Evolutionary conservation across 2,888 invertebrate species (phyloP).

Genomic region (Macaria liturata): DNA sequence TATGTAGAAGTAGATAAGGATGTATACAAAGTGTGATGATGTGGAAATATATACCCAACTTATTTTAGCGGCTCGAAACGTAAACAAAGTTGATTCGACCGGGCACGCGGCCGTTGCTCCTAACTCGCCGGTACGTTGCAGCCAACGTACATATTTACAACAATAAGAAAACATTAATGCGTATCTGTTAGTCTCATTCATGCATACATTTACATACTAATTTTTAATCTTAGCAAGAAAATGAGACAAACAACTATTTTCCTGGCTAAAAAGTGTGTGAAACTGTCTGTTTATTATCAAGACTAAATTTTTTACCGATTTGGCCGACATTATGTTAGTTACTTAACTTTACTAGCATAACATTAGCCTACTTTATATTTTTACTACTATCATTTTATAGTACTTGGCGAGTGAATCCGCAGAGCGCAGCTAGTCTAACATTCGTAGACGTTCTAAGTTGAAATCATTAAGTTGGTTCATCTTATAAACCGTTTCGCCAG

Average conservation of each 20-base stretch:
- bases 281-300: too few species aligned
- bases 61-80: slow-evolving; percentile 59
- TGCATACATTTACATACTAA: slow-evolving; percentile 24
- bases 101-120: slow-evolving; percentile 72
- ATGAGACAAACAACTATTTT: slow-evolving; percentile 6
- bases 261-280: not conserved
- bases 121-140: slow-evolving; percentile 45
- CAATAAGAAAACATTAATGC: slow-evolving; percentile 25
- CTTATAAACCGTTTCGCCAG: slow-evolving; percentile 65
- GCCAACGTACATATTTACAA: slow-evolving; percentile 27
- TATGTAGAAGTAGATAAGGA: slow-evolving; percentile 13
- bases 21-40: slow-evolving; percentile 30
- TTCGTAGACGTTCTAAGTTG: slow-evolving; percentile 44
- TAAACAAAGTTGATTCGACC: slow-evolving; percentile 66
- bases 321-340: too few species aligned
- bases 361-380: too few species aligned
- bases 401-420: not conserved
- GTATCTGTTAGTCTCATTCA: slow-evolving; percentile 18
- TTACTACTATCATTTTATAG: too few species aligned
- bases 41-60: slow-evolving; percentile 43
- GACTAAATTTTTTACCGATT: too few species aligned
- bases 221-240: not conserved
- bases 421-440: slow-evolving; percentile 10
- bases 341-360: too few species aligned
- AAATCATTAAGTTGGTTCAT: slow-evolving; percentile 64